These are phyloP conservation scores for Nerophis lumbriciformis DNA, from an alignment of 2,113 vertebrate genomes.

Conservation along the genomic window DNA sequence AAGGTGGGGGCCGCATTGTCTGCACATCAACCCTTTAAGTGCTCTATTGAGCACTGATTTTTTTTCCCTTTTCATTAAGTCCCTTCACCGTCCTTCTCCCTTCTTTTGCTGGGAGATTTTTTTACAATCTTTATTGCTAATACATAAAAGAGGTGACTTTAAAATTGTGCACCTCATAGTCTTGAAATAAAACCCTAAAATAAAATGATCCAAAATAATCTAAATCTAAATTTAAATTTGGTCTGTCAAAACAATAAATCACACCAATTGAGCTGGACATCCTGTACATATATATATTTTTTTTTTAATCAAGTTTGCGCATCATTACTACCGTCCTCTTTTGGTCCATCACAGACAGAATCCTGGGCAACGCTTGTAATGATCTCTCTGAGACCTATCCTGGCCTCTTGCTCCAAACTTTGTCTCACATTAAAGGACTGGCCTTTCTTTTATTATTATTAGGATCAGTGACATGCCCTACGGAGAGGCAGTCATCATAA, in stretches of 20 bases:
- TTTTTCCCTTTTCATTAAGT: constrained; percentile 14
- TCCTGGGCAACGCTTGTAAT: too few relatives aligned
- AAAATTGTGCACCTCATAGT: constrained; percentile 7
- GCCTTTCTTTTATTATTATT: too few relatives aligned
- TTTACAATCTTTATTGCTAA: constrained; percentile 6
- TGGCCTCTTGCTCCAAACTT: too few relatives aligned
- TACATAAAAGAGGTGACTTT: constrained; percentile 16
- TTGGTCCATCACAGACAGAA: too few relatives aligned
- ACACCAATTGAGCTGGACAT: neutral
- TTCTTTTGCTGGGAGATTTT: constrained; percentile 4
- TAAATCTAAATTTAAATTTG: constrained; percentile 10
- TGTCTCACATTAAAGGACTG: too few relatives aligned
- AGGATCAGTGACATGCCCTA: too few relatives aligned
- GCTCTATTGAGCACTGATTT: constrained; percentile 22
- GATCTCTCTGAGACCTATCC: too few relatives aligned
- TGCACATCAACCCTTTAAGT: constrained; percentile 21
- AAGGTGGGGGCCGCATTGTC: constrained; percentile 29
- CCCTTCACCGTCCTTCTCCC: neutral
- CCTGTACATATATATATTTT: neutral
- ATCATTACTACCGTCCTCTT: neutral
- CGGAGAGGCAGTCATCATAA: too few relatives aligned
- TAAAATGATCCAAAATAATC: constrained; percentile 21
- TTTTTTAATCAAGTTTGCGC: neutral
- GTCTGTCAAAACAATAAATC: constrained; percentile 3
- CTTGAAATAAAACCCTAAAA: neutral